phyloP scores from a whole-genome alignment of 2,888 invertebrate species.

The Meta bourneti region DNA sequence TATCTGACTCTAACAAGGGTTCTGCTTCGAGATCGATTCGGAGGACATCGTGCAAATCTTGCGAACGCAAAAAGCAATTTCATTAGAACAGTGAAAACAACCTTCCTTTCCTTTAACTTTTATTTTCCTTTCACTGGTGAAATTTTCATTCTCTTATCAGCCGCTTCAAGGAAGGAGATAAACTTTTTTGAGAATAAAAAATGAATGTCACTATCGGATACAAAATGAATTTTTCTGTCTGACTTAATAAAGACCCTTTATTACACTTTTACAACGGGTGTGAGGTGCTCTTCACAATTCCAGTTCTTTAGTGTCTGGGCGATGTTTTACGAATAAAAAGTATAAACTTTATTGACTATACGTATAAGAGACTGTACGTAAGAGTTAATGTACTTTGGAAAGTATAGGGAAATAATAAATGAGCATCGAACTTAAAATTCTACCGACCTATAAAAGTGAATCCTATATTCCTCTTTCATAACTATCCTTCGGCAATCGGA shows the following conservation, averaged over 20 bases:
- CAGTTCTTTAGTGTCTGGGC: not conserved
- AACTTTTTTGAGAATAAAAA: not conserved
- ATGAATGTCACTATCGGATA: constrained; percentile 9
- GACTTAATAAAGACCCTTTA: not conserved
- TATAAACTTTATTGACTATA: not conserved
- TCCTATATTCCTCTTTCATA: too few species aligned
- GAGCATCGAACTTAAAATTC: not conserved
- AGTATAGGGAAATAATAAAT: not conserved
- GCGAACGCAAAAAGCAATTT: constrained; percentile 59
- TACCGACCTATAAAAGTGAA: too few species aligned
- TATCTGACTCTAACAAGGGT: constrained; percentile 37
- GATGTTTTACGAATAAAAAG: not conserved
- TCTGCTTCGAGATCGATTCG: constrained; percentile 50
- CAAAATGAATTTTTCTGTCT: constrained; percentile 2
- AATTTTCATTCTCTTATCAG: constrained; percentile 9
- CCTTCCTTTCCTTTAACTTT: not conserved
- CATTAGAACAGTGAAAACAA: constrained; percentile 57
- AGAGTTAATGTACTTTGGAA: too few species aligned
- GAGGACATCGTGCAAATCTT: constrained; percentile 44
- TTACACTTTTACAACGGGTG: not conserved
- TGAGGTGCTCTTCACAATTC: not conserved
- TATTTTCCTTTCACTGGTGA: constrained; percentile 24
- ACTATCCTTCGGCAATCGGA: too few species aligned
- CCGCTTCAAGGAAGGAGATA: not conserved
- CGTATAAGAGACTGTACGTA: too few species aligned